These are phyloP conservation scores for Agonopterix alstromeriana DNA, from an alignment of 2,888 invertebrate genomes.

Conservation along the genomic window DNA sequence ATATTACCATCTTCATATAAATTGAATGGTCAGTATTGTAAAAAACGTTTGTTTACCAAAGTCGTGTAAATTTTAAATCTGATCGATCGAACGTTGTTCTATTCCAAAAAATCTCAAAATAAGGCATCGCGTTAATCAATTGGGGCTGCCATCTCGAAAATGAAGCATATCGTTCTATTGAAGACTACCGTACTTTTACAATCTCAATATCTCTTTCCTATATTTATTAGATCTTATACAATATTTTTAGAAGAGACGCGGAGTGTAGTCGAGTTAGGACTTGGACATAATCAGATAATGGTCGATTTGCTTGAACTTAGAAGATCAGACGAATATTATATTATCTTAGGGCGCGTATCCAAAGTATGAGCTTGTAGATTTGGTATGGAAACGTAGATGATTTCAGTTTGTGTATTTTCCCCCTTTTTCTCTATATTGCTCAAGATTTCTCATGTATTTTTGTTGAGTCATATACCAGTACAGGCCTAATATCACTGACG, in stretches of 20 bases:
- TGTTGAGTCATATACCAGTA: background rate
- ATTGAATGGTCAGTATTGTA: background rate
- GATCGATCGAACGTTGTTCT: conserved; percentile 1
- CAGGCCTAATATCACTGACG: background rate
- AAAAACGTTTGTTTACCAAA: too few species aligned
- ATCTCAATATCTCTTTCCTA: conserved; percentile 72
- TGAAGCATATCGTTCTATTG: conserved; percentile 74
- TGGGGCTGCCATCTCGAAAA: conserved; percentile 70
- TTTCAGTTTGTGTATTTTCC: conserved; percentile 8
- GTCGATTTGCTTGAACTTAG: conserved; percentile 43
- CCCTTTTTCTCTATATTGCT: conserved; percentile 14
- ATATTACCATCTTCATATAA: background rate
- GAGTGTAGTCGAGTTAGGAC: conserved; percentile 39
- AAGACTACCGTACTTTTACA: conserved; percentile 71
- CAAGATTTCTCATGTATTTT: conserved; percentile 11
- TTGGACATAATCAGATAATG: conserved; percentile 45
- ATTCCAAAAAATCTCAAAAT: conserved; percentile 11
- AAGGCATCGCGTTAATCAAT: conserved; percentile 30
- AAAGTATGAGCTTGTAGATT: conserved; percentile 66
- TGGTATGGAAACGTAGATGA: conserved; percentile 37
- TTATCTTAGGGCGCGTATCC: conserved; percentile 51
- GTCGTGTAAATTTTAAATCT: conserved; percentile 1
- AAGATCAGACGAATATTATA: conserved; percentile 43
- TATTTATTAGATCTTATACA: conserved; percentile 71
- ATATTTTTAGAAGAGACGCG: conserved; percentile 54